These are phyloP conservation scores for Typhlomys cinereus DNA, from an alignment of 2,113 vertebrate genomes.

Conservation along the genomic window DNA sequence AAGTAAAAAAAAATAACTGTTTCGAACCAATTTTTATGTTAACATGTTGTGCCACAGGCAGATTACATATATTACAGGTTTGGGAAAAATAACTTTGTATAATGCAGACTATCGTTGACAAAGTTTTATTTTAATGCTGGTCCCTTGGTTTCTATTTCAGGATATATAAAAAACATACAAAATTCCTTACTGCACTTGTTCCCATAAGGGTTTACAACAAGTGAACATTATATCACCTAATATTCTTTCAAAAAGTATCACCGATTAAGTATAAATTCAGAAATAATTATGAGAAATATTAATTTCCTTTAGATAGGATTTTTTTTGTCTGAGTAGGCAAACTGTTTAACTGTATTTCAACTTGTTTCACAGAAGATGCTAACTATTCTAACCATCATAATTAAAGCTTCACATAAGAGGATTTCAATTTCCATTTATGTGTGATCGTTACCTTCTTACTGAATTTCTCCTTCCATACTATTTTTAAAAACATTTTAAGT, in stretches of 20 bases:
- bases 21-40: slow-evolving; percentile 29
- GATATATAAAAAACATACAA: slow-evolving; percentile 3
- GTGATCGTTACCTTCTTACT: not conserved
- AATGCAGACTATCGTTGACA: not conserved
- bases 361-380: not conserved
- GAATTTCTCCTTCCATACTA: not conserved
- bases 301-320: not conserved
- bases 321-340: not conserved
- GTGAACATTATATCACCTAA: not conserved
- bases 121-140: slow-evolving; percentile 1
- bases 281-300: not conserved
- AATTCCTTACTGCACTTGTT: not conserved
- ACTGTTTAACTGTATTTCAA: not conserved
- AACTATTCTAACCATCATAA: not conserved
- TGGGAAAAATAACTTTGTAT: not conserved
- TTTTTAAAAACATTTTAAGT: not conserved
- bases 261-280: not conserved
- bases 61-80: not conserved
- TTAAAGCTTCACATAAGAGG: not conserved
- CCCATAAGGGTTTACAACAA: not conserved
- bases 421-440: not conserved
- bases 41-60: not conserved
- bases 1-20: not conserved
- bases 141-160: slow-evolving; percentile 39
- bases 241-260: not conserved